A percentile compares a stretch with the other conserved stretches of the same genome.
These are phyloP conservation scores for Galeopterus variegatus DNA, from an alignment of 2,113 vertebrate genomes.

Conservation along the genomic window DNA sequence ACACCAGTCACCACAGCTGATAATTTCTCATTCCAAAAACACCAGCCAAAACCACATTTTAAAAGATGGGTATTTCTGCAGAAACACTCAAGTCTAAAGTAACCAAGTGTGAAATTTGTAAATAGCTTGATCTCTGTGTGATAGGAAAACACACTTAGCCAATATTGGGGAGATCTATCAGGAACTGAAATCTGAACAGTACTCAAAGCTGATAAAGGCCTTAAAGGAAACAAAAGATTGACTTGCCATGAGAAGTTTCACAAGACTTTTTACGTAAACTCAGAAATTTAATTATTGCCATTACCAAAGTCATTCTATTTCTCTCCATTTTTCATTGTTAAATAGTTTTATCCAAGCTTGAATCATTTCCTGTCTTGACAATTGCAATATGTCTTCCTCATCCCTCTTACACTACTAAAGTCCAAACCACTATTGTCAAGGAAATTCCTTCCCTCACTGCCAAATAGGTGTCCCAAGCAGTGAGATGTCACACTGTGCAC, in stretches of 20 bases:
- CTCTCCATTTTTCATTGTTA: conserved; percentile 62
- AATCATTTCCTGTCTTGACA: conserved; percentile 82
- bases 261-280: conserved; percentile 71
- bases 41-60: conserved; percentile 54
- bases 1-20: not conserved
- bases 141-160: not conserved
- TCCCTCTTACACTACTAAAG: not conserved
- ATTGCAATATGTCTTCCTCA: conserved; percentile 19
- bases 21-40: conserved; percentile 46
- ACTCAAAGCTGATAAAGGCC: not conserved
- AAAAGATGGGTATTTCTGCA: not conserved
- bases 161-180: not conserved
- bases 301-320: conserved; percentile 7
- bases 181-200: conserved; percentile 3
- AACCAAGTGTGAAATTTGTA: not conserved
- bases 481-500: not conserved
- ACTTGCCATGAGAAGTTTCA: conserved; percentile 58
- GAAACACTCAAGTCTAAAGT: not conserved
- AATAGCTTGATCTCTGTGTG: not conserved
- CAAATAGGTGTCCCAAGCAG: not conserved
- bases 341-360: conserved; percentile 67
- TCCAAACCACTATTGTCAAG: conserved; percentile 7
- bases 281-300: conserved; percentile 65
- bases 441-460: not conserved
- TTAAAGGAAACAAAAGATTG: conserved; percentile 53